Percentiles rank a stretch among this genome's conserved stretches.
Evolutionary conservation across 2,888 invertebrate genomes (phyloP).

Genomic region (Rhingia campestris): DNA sequence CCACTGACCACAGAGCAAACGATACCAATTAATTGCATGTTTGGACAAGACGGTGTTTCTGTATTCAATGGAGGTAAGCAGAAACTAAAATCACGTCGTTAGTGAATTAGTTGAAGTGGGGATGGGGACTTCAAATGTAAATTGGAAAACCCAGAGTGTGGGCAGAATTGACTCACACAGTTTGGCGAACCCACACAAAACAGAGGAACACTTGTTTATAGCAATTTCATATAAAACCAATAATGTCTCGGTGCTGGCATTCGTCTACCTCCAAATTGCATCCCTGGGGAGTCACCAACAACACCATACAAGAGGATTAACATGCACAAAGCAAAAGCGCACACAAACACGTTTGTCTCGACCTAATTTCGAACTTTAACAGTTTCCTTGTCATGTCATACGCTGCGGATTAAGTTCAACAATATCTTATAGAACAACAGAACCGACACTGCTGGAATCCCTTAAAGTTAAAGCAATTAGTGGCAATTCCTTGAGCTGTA

Average conservation of each 20-base stretch:
- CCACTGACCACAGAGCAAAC: too few species aligned
- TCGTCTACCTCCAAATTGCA: slow-evolving; percentile 2
- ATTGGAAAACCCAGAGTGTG: neutral
- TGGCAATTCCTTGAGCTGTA: neutral
- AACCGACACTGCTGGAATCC: neutral
- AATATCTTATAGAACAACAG: neutral
- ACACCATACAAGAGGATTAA: slow-evolving; percentile 2
- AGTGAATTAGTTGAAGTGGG: too few species aligned
- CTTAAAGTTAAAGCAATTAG: slow-evolving; percentile 42
- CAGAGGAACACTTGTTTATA: neutral
- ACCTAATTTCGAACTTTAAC: neutral
- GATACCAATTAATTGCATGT: too few species aligned
- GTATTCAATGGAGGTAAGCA: too few species aligned
- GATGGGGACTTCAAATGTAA: neutral
- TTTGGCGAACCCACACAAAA: neutral
- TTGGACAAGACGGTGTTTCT: too few species aligned
- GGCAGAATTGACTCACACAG: too few species aligned
- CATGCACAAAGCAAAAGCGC: neutral
- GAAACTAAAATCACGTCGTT: too few species aligned
- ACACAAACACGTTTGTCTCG: neutral
- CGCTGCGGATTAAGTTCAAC: slow-evolving; percentile 24
- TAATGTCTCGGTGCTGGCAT: neutral
- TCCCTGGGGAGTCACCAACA: slow-evolving; percentile 1
- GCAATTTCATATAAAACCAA: neutral
- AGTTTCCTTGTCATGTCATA: neutral